Base-by-base conservation (phyloP, 2,888 invertebrate species). In the Brenthis ino region DNA sequence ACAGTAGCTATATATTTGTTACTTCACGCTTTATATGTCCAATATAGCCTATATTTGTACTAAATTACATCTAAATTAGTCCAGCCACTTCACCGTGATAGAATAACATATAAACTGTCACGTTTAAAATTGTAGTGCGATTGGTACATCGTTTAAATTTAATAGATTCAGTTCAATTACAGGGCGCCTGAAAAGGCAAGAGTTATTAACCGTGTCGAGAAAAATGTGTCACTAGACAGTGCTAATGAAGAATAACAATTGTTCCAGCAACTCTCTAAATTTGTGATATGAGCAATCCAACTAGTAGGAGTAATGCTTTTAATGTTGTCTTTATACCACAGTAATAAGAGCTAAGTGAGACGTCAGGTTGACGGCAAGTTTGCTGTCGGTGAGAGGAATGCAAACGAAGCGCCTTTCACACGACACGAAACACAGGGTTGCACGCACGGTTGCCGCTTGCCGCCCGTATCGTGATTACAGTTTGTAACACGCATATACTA, bases 241-340 rank as follows among this genome's bases (percentile, higher is more conserved):
- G 84, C 84, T 86, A 87, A 87, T 86, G 82, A 85, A 79, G 85
- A 85, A 85, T 85, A 81, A 86, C 87, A 85, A 87, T 87, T 85
- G 84, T 85, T 84, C 78, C 79, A 79, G 74, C 77, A 71, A 76
- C 87, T 87, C 87, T 88, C 87, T 87, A 87, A 85, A 84, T 82
- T 84, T 81, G 82, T 78, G 77, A 72, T 72, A 68, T 74, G 73
- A 69, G 65, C 70, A 69, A 68, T 68, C 55, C 43, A 56, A 64
- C 13, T 65, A 63, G 51, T 57, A 20, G 16, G 3, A 11, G 47
- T 28, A 28, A 55, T 68, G n/a, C 51, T 6, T 51, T 48, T 64
- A 64, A 57, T 37, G 55, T 66, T 20, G 51, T 53, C 65, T 63
- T 65, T 68, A 71, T 64, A n/a, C 2, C n/a, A 3, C 12, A 5